Conservation (phyloP, 2,113 vertebrate species). For the Platysternon megacephalum region DNA sequence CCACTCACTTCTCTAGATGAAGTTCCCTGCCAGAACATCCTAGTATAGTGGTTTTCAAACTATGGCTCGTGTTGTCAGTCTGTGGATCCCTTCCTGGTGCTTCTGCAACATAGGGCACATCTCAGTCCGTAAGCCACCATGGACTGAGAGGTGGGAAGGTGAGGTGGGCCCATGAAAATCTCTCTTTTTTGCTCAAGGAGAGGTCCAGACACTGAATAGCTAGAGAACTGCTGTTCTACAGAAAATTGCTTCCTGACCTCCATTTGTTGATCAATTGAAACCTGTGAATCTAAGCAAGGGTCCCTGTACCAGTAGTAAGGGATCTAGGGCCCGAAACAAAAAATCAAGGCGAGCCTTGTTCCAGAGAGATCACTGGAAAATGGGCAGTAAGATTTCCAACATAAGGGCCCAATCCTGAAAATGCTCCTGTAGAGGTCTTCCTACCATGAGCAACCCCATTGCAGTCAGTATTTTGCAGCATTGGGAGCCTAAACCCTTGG, state of each 20-base stretch:
- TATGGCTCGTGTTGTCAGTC: background rate
- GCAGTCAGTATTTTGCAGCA: background rate
- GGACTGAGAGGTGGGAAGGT: background rate
- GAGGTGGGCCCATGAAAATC: accelerated
- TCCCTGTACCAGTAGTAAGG: background rate
- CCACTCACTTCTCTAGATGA: background rate
- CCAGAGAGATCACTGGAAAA: background rate
- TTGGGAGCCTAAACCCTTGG: background rate
- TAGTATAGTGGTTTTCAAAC: background rate
- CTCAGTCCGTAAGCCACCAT: accelerated
- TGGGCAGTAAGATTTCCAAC: accelerated
- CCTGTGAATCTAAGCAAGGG: background rate
- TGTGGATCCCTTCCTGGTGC: background rate
- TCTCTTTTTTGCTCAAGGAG: background rate
- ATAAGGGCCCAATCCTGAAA: accelerated
- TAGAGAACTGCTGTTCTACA: background rate
- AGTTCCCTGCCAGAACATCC: background rate
- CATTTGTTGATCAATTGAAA: background rate
- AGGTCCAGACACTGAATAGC: background rate
- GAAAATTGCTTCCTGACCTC: background rate
- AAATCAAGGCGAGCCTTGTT: background rate
- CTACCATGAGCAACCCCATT: background rate
- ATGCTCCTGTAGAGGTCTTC: background rate
- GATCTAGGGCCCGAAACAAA: background rate
- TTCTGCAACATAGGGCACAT: background rate